Evolutionary conservation across 2,797 vertebrate genomes (phyloP).

Genomic region (Echiichthys vipera): DNA sequence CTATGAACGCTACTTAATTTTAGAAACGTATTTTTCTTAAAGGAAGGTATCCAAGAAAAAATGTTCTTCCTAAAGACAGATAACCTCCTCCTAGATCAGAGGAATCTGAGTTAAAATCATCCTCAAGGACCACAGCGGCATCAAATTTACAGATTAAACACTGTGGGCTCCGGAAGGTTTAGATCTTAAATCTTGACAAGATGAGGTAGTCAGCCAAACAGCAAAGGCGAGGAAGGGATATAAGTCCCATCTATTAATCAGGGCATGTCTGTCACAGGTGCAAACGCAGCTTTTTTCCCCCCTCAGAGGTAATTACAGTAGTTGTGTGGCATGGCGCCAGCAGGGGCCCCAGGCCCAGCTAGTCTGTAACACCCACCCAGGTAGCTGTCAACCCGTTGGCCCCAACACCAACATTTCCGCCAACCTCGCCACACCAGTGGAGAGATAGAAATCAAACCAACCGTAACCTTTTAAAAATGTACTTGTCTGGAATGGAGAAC

Average conservation of each 20-base stretch:
- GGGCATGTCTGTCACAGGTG: conserved; percentile 78
- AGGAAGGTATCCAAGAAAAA: conserved; percentile 26
- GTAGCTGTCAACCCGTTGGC: conserved; percentile 78
- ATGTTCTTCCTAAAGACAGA: conserved; percentile 28
- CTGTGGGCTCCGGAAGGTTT: conserved; percentile 61
- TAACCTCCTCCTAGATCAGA: conserved; percentile 48
- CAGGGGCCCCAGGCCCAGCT: conserved; percentile 66
- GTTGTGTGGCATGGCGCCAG: conserved; percentile 77
- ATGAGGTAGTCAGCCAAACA: conserved; percentile 56
- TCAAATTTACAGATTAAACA: conserved; percentile 70
- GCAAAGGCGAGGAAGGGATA: conserved; percentile 60
- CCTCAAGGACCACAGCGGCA: conserved; percentile 49
- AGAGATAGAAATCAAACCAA: conserved; percentile 79
- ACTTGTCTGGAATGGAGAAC: conserved; percentile 66
- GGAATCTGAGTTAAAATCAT: conserved; percentile 42
- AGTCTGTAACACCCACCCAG: conserved; percentile 78
- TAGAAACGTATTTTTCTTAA: conserved; percentile 5
- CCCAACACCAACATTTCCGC: conserved; percentile 56
- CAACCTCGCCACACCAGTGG: conserved; percentile 57
- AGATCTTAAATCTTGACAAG: conserved; percentile 67
- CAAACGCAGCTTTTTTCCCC: conserved; percentile 55
- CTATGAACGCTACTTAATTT: background rate
- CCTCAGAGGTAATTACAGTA: conserved; percentile 80
- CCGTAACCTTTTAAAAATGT: conserved; percentile 77
- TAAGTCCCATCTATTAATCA: conserved; percentile 78